These are phyloP conservation scores for Drosophila helvetica DNA, from an alignment of 2,888 invertebrate species.

Conservation along the genomic window DNA sequence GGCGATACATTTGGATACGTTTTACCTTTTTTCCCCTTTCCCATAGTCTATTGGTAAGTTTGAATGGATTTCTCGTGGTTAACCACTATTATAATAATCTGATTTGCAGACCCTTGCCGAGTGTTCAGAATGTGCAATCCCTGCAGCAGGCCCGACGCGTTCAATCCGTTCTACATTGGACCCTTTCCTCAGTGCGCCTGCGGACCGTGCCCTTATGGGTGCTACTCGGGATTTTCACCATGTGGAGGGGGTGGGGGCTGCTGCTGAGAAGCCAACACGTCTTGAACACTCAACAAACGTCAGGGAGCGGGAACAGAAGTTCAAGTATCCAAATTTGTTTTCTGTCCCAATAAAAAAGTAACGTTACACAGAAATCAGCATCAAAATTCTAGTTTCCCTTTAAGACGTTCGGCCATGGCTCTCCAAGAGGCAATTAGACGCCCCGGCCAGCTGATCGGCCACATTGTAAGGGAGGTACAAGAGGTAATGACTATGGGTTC, in stretches of 20 bases:
- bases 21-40: no score
- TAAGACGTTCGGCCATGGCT: no score
- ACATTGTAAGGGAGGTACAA: not conserved
- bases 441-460: not conserved
- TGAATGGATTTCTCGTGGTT: not conserved
- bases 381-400: not conserved
- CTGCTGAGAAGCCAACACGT: not conserved
- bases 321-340: not conserved
- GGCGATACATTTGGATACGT: not conserved
- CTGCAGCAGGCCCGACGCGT: not conserved
- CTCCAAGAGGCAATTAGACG: no score
- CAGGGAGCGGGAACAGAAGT: not conserved
- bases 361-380: not conserved
- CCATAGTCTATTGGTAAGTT: slow-evolving; percentile 15
- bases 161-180: slow-evolving; percentile 67
- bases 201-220: slow-evolving; percentile 52
- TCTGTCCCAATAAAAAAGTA: slow-evolving; percentile 7
- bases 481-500: not conserved
- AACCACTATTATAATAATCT: not conserved
- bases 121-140: slow-evolving; percentile 10
- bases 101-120: slow-evolving; percentile 1
- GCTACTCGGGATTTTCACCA: slow-evolving; percentile 47
- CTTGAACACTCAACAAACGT: not conserved
- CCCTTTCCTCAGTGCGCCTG: slow-evolving; percentile 57
- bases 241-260: slow-evolving; percentile 51